These are phyloP conservation scores for Caenorhabditis elegans DNA, from an alignment of 1,140 invertebrate species.

Conservation along the genomic window WBcel235 BX284602.5:9612001-9612500, in stretches of 20 bases:
- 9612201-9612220: too few relatives aligned
- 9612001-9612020: neutral
- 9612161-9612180: neutral
- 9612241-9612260: too few relatives aligned
- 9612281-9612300: constrained; percentile 10
- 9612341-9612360: neutral
- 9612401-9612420: neutral
- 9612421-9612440: neutral
- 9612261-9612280: neutral
- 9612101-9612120: neutral
- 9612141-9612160: neutral
- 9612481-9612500: neutral
- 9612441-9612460: neutral
- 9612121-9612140: neutral
- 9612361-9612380: neutral
- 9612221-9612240: neutral
- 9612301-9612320: neutral
- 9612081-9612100: neutral
- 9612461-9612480: neutral
- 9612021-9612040: neutral
- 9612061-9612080: neutral
- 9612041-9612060: neutral
- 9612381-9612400: neutral
- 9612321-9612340: neutral
- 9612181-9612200: neutral